Base-by-base conservation (phyloP, 2,797 vertebrate genomes). In the Poecilia picta region DNA sequence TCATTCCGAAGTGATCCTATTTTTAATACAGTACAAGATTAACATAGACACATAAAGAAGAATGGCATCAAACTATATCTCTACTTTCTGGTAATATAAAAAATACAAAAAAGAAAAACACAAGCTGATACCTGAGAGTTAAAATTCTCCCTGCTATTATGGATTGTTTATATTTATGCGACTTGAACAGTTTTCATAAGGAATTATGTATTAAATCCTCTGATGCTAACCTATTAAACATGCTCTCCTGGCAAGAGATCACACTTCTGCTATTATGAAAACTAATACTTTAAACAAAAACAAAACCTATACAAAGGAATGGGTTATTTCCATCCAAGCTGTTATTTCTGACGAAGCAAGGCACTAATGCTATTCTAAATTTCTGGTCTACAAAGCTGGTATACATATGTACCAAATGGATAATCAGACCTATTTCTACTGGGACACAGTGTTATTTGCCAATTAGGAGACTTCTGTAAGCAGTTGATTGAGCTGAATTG, bases 321-420 rank as follows among this genome's bases (percentile, higher is more conserved):
- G 6, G 33, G 41, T 83, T 75, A 16, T 55, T 45, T 7, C 20
- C 25, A 12, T 6, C 41, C 68, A 11, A 53, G 49, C n/a, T 73
- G 8, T 31, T n/a, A 76, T 8, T 76, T 49, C 70, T 80, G 68
- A 47, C 59, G 49, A 75, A 39, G 43, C 36, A 62, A 73, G 13
- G 36, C 31, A 77, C 36, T 81, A 55, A 72, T 57, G 53, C 20
- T 74, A 76, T 77, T 89, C 59, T 39, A 55, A 62, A 77, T 76
- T 72, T 16, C 23, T 57, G 49, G 53, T 33, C 57, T 31, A 64
- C 16, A 68, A 68, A 68, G 36, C 64, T 25, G 5, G 3, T 68
- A 2, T 41, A 41, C 41, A 41, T 41, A 41, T 23, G 39, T 11
- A 39, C 6, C 64, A 39, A 15, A 10, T 1, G 36, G 20, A 8